phyloP scores from a whole-genome alignment of 2,113 vertebrate genomes.

The Myrmophylax atrothorax region DNA sequence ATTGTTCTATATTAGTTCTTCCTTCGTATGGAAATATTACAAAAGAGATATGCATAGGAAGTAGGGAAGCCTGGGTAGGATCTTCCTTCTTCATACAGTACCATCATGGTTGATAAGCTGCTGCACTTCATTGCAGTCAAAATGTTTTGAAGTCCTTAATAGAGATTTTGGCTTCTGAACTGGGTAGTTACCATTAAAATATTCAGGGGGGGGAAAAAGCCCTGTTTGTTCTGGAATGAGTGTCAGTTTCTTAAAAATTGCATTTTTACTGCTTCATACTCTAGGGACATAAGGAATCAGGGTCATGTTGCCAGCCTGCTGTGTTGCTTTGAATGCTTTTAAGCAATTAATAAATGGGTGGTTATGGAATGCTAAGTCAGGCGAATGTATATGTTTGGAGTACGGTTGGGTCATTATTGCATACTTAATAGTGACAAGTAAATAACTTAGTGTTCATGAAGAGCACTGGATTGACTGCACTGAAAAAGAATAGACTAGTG shows the following conservation, averaged over 20 bases:
- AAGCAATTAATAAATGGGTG: slow-evolving; percentile 47
- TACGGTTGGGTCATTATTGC: background rate
- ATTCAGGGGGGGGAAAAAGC: background rate
- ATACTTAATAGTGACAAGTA: slow-evolving; percentile 14
- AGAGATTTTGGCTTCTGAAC: background rate
- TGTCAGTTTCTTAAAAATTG: slow-evolving; percentile 4
- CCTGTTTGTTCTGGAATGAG: background rate
- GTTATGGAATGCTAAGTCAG: slow-evolving; percentile 37
- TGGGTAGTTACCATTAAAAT: background rate
- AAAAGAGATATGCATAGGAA: background rate
- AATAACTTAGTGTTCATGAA: background rate
- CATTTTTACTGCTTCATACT: slow-evolving; percentile 12
- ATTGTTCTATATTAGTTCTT: background rate
- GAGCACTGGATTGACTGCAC: background rate
- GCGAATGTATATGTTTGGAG: background rate
- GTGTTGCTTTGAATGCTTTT: slow-evolving; percentile 41
- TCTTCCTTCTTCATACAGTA: background rate
- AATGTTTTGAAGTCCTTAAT: slow-evolving; percentile 3
- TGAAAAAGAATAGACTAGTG: background rate
- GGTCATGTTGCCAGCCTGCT: background rate
- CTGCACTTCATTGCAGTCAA: slow-evolving; percentile 5
- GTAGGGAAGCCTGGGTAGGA: background rate
- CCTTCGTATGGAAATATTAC: background rate
- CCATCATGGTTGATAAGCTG: background rate
- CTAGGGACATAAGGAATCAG: background rate